Evolutionary conservation across 37 sponge, comb jelly and placozoan species (phyloP).

Genomic region (Beroe forskalii): DNA sequence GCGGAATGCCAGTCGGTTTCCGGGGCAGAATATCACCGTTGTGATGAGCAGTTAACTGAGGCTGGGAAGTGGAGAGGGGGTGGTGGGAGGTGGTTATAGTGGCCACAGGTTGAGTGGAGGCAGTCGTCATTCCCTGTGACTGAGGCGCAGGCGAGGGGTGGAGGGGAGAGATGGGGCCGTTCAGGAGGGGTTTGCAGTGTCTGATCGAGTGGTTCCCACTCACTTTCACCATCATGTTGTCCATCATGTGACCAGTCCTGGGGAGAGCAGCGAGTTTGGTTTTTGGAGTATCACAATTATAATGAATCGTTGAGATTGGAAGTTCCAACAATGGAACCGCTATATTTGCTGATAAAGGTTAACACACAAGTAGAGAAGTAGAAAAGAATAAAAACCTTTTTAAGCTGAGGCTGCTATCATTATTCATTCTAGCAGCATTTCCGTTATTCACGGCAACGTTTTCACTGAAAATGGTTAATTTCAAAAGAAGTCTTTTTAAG

Average conservation of each 20-base stretch:
- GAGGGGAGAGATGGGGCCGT: conserved; percentile 53
- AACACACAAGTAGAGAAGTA: too few species aligned
- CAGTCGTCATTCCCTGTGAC: background rate
- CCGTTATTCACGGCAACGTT: background rate
- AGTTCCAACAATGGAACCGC: too few species aligned
- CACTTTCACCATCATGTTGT: conserved; percentile 49
- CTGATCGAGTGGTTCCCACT: conserved; percentile 50
- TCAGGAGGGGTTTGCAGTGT: conserved; percentile 48
- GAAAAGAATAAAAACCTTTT: background rate
- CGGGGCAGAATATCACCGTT: too few species aligned
- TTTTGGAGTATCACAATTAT: too few species aligned
- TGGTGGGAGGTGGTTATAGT: background rate
- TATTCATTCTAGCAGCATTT: background rate
- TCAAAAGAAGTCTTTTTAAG: too few species aligned
- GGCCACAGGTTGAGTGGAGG: background rate
- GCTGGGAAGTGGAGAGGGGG: background rate
- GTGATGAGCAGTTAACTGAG: background rate
- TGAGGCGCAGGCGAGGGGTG: conserved; percentile 9
- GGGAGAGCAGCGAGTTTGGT: background rate
- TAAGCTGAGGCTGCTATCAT: background rate
- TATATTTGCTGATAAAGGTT: background rate
- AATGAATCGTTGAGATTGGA: too few species aligned
- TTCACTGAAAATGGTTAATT: background rate
- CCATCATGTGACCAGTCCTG: conserved; percentile 44
- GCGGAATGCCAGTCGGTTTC: too few species aligned